Percentiles rank a stretch among this genome's conserved stretches.
phyloP scores from a whole-genome alignment of 1,140 invertebrate species.

The Formica selysi region DNA sequence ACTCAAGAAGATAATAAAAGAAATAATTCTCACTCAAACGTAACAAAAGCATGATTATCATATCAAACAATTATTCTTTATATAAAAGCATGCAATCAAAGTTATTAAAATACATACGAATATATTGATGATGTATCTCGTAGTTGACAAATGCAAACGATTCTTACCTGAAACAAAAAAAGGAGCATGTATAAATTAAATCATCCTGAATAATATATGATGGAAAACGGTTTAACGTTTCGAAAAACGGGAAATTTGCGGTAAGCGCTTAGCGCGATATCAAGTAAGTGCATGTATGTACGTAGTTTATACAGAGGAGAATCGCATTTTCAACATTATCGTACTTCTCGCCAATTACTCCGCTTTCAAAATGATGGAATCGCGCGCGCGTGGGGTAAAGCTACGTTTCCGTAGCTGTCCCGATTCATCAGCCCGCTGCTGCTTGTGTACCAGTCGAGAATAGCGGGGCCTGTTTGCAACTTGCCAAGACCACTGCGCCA shows the following conservation, averaged over 20 bases:
- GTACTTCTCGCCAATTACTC: conserved; percentile 52
- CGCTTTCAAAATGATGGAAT: conserved; percentile 64
- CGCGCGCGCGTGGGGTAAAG: conserved; percentile 7
- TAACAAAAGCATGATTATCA: background rate
- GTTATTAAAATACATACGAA: background rate
- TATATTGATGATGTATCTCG: background rate
- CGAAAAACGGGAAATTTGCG: conserved; percentile 26
- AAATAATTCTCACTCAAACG: background rate
- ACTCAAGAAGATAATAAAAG: background rate
- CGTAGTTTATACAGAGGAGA: background rate
- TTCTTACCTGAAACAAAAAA: conserved; percentile 70
- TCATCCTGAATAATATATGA: background rate
- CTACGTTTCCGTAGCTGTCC: conserved; percentile 63
- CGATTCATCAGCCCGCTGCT: conserved; percentile 68
- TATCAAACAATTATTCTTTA: background rate
- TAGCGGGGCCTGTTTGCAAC: conserved; percentile 72
- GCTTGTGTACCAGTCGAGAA: conserved; percentile 57
- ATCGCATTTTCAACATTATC: conserved; percentile 28
- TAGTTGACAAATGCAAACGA: background rate
- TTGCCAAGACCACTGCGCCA: conserved; percentile 68
- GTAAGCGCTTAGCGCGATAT: conserved; percentile 31
- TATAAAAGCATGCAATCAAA: background rate
- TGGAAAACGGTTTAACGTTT: background rate
- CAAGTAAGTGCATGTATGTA: background rate
- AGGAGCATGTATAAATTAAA: conserved; percentile 1